Conservation (phyloP, 2,888 invertebrate species). For the Tiliacea aurago region DNA sequence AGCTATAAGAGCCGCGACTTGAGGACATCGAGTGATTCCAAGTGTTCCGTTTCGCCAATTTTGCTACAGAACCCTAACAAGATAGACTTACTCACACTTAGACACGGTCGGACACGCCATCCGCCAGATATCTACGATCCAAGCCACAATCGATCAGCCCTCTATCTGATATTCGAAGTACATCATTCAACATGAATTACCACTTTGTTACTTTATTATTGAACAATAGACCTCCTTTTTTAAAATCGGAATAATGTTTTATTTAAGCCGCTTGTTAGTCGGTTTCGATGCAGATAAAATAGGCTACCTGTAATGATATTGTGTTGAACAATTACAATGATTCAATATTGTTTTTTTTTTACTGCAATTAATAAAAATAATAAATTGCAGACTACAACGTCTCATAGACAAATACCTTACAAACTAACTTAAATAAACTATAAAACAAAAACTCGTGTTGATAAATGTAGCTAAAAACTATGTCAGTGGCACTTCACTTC, state of each 20-base stretch:
- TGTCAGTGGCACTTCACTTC: too few relatives aligned
- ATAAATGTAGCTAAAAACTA: too few relatives aligned
- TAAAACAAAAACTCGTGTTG: too few relatives aligned
- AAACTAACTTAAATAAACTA: too few relatives aligned
- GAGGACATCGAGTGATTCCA: background rate
- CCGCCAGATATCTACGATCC: constrained; percentile 49
- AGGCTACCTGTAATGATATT: constrained; percentile 17
- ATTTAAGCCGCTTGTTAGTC: constrained; percentile 18
- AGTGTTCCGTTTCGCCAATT: constrained; percentile 9
- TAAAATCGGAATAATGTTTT: constrained; percentile 38
- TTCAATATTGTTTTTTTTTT: constrained; percentile 5
- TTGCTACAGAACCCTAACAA: constrained; percentile 7
- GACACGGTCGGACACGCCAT: constrained; percentile 49
- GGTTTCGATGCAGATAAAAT: constrained; percentile 6
- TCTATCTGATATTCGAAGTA: constrained; percentile 65
- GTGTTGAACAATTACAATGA: constrained; percentile 4
- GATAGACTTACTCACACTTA: constrained; percentile 33
- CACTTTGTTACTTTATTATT: constrained; percentile 58
- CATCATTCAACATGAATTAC: constrained; percentile 67
- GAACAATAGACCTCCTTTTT: constrained; percentile 39
- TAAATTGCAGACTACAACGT: too few relatives aligned
- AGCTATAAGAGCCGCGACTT: background rate
- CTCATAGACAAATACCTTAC: too few relatives aligned
- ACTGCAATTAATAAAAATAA: too few relatives aligned
- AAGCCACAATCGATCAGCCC: constrained; percentile 61